Base-by-base conservation (phyloP, 2,888 invertebrate species). In the Seira ritae region DNA sequence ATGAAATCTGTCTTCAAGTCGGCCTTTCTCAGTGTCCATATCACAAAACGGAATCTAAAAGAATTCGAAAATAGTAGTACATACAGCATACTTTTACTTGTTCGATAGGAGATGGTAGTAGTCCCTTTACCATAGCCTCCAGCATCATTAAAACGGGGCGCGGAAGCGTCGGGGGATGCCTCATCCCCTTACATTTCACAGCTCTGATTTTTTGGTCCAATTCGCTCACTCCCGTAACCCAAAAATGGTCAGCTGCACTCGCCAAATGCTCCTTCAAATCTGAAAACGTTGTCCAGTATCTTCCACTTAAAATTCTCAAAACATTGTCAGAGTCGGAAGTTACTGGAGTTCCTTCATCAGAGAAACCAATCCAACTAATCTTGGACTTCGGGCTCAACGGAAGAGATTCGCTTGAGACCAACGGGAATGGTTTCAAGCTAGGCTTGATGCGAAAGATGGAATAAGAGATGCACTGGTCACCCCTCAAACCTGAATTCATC, bases 141-240 rank as follows among this genome's bases (percentile, higher is more conserved):
- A 89, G 22, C 24, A 85, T 75, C 83, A 89, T 86, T 6, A 97
- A 92, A 84, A 95, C 95, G 0, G 98, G 98, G 74, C 96, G 93
- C 0, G 98, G 98, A 22, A 94, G 94, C 0, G 97, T 96, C 31
- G 94, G 93, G 0, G 98, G 98, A 92, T 96, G 98, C 17, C 94
- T 92, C 19, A 95, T 93, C n/a, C 97, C 97, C 90, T 96, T 95
- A 89, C 98, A 98, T 74, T 96, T 92, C 24, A 98, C 95, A 15
- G 95, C 96, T 60, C 96, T 94, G 3, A 97, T 92, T 75, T 94
- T 94, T 90, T 96, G 95, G 17, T 94, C 93, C 0, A 93, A 92
- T 91, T 98, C 98, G 86, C 94, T 95, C 0, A 97, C 91, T 85
- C 96, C 94, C 50, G 96, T 93, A 23, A 88, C 87, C 89, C 89